Conservation (phyloP, 2,113 vertebrate species). For the Varanus salvator region DNA sequence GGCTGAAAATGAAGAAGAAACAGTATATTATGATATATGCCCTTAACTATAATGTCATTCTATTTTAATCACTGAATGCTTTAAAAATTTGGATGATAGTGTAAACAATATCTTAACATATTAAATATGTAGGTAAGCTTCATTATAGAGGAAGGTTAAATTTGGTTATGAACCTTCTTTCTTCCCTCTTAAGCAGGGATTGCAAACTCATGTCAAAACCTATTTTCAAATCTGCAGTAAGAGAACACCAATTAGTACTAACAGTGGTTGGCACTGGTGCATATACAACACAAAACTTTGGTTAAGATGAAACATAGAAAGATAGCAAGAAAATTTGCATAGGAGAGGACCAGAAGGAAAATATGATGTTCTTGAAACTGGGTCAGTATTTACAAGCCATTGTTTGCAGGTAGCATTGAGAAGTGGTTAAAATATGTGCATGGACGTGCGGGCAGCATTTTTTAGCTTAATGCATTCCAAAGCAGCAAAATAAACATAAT, state of each 20-base stretch:
- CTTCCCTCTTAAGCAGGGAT: neutral
- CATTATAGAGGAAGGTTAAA: neutral
- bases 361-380: neutral
- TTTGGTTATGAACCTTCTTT: neutral
- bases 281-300: neutral
- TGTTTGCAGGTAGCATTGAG: neutral
- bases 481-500: neutral
- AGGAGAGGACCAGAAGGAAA: neutral
- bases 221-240: neutral
- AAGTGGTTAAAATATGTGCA: neutral
- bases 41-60: neutral
- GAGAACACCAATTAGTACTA: neutral
- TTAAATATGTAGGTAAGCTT: neutral
- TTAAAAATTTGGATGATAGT: neutral
- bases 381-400: neutral
- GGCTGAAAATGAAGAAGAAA: constrained; percentile 73
- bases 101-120: neutral
- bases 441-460: neutral
- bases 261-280: neutral
- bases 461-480: neutral
- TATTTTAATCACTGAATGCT: neutral
- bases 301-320: neutral
- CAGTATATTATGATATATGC: neutral
- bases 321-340: neutral
- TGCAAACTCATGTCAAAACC: neutral